These are phyloP conservation scores for Poecilia picta DNA, from an alignment of 2,797 vertebrate genomes.

Conservation along the genomic window DNA sequence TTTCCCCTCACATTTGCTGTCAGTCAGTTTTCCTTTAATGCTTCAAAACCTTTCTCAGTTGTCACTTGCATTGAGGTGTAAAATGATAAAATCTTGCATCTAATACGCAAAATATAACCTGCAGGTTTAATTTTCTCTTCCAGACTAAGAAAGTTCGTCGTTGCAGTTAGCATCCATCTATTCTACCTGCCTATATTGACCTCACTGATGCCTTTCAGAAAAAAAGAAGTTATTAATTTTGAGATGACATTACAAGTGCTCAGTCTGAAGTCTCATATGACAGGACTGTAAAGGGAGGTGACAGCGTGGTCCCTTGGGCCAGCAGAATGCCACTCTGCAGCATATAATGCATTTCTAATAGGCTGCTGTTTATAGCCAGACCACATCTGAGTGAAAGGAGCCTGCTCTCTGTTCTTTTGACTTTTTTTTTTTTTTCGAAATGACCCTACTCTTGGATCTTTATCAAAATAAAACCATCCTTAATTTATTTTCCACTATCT, in stretches of 20 bases:
- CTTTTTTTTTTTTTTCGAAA: not conserved
- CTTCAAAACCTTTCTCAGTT: not conserved
- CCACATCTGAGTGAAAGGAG: slow-evolving; percentile 19
- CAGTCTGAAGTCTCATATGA: slow-evolving; percentile 22
- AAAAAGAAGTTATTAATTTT: not conserved
- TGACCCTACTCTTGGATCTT: not conserved
- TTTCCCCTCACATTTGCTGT: not conserved
- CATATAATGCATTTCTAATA: slow-evolving; percentile 30
- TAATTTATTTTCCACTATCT: not conserved
- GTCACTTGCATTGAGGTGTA: slow-evolving; percentile 1
- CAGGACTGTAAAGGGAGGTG: slow-evolving; percentile 20
- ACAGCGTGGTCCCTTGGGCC: slow-evolving; percentile 20
- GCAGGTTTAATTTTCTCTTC: slow-evolving; percentile 3
- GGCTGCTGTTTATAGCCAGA: slow-evolving; percentile 24
- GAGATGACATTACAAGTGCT: slow-evolving; percentile 2
- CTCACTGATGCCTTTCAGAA: not conserved
- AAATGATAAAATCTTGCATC: not conserved
- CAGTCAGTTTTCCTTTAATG: not conserved
- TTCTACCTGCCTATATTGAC: not conserved
- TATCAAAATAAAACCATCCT: slow-evolving; percentile 5
- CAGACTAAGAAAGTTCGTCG: not conserved
- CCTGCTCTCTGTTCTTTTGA: slow-evolving; percentile 11
- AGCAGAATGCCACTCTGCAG: slow-evolving; percentile 15
- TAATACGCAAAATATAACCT: not conserved
- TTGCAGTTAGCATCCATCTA: not conserved